Evolutionary conservation across 2,113 vertebrate species (phyloP).

Genomic region (Campylomormyrus tamandua): DNA sequence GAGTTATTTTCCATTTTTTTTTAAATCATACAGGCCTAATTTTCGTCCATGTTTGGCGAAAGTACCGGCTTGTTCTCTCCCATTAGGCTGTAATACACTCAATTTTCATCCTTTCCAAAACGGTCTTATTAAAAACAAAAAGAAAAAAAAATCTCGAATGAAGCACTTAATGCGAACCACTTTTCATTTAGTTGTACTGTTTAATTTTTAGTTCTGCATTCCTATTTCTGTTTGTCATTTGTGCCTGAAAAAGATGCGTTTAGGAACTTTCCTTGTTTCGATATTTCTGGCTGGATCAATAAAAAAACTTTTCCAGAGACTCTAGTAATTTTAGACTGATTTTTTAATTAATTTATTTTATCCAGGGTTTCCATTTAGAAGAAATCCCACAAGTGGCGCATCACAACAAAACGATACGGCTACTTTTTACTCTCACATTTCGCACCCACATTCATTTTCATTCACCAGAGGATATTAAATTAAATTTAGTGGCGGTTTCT

Average conservation of each 20-base stretch:
- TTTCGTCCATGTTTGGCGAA: not conserved
- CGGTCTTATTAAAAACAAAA: slow-evolving; percentile 38
- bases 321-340: not conserved
- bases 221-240: slow-evolving; percentile 33
- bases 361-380: slow-evolving; percentile 43
- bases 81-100: not conserved
- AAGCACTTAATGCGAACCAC: slow-evolving; percentile 41
- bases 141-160: slow-evolving; percentile 25
- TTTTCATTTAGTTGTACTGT: slow-evolving; percentile 43
- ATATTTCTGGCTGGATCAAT: not conserved
- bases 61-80: not conserved
- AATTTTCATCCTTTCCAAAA: slow-evolving; percentile 16
- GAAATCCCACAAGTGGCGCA: slow-evolving; percentile 37
- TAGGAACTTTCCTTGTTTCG: slow-evolving; percentile 1
- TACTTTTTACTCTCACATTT: slow-evolving; percentile 43
- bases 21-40: not conserved
- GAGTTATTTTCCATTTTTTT: not conserved
- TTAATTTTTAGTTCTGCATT: slow-evolving; percentile 54
- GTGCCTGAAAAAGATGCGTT: slow-evolving; percentile 2
- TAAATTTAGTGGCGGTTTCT: not conserved
- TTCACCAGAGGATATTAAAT: slow-evolving; percentile 23
- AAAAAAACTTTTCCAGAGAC: not conserved
- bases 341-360: slow-evolving; percentile 30
- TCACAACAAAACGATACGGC: slow-evolving; percentile 41
- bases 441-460: slow-evolving; percentile 41